These are phyloP conservation scores for Polyommatus icarus DNA, from an alignment of 2,888 invertebrate species.

Conservation along the genomic window DNA sequence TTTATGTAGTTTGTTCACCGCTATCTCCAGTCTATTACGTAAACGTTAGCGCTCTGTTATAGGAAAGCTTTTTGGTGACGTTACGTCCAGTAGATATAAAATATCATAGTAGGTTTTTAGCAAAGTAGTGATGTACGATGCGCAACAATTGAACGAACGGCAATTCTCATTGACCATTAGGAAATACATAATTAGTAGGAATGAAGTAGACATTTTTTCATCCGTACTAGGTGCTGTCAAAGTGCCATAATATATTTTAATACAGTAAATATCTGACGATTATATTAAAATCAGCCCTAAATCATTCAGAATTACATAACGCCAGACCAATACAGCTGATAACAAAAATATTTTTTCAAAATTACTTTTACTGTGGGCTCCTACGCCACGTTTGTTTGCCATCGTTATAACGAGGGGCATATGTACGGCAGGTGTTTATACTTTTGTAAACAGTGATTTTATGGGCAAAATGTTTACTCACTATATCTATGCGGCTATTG, in stretches of 20 bases:
- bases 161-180: no score
- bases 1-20: constrained; percentile 29
- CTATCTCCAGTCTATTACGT: background rate
- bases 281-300: no score
- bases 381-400: constrained; percentile 11
- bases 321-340: background rate
- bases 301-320: no score
- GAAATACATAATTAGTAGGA: no score
- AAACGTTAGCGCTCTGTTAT: background rate
- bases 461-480: constrained; percentile 26
- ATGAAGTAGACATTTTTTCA: no score
- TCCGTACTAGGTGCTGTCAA: no score
- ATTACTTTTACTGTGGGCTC: constrained; percentile 7
- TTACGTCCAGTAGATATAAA: background rate
- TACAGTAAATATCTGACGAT: no score
- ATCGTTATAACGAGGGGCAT: constrained; percentile 12
- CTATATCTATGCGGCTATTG: constrained; percentile 26
- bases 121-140: background rate
- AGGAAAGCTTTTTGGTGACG: background rate
- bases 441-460: constrained; percentile 31
- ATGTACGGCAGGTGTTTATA: constrained; percentile 30
- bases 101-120: background rate
- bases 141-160: background rate
- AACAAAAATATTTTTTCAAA: background rate
- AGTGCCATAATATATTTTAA: no score